A percentile compares a stretch with the other conserved stretches of the same genome.
phyloP scores from a whole-genome alignment of 2,113 vertebrate species.

The Prochilodus magdalenae region DNA sequence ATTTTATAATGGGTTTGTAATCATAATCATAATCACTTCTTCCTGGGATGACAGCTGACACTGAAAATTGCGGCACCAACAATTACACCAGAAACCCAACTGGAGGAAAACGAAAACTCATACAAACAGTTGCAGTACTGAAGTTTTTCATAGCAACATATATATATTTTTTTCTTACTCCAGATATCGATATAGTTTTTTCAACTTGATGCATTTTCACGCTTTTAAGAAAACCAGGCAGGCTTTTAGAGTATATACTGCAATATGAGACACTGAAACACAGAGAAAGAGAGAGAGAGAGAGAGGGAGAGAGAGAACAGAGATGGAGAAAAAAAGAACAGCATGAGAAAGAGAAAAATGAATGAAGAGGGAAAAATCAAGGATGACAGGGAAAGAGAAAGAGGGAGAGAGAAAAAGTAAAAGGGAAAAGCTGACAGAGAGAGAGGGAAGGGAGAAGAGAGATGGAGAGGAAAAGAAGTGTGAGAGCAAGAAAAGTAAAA shows the following conservation, averaged over 20 bases:
- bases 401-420: background rate
- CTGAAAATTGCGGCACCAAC: conserved; percentile 73
- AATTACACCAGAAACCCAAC: conserved; percentile 64
- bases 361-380: no score
- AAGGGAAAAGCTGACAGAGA: background rate
- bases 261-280: conserved; percentile 71
- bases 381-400: no score
- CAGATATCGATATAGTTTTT: conserved; percentile 62
- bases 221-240: conserved; percentile 80
- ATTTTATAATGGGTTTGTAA: background rate
- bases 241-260: conserved; percentile 76
- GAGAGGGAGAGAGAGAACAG: conserved; percentile 13
- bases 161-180: conserved; percentile 59
- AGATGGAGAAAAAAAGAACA: background rate
- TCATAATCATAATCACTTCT: conserved; percentile 35
- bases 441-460: background rate
- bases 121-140: conserved; percentile 78
- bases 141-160: conserved; percentile 70
- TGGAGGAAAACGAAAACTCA: conserved; percentile 61
- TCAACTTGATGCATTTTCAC: conserved; percentile 72
- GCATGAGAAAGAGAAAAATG: no score
- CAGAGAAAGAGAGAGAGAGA: conserved; percentile 45
- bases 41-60: conserved; percentile 64
- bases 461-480: conserved; percentile 22
- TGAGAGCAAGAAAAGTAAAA: conserved; percentile 35